Evolutionary conservation across 2,113 vertebrate genomes (phyloP), one percentile per base, ranked within the genome.

Genomic region (Sitta europaea): DNA sequence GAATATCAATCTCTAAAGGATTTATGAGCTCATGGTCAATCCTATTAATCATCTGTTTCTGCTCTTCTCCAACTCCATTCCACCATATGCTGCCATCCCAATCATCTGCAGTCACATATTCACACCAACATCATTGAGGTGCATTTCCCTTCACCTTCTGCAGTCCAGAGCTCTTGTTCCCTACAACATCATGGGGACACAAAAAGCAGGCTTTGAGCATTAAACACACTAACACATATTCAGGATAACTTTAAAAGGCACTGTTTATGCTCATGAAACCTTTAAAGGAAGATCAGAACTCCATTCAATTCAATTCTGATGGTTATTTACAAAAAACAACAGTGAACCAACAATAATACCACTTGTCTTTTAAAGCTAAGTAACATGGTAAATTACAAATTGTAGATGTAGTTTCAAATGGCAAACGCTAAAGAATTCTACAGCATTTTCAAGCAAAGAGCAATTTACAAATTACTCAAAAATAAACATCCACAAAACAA

Each of bases 401-500:
- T 48, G 50, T 77, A 93, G 82, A 76, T 33, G n/a, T 38, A 61
- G 47, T 38, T 70, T 86, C 47, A 61, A 68, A 68, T 38, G 31
- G 59, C 27, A 58, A 85, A 88, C 40, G 57, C 54, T 38, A 89
- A 77, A 74, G 35, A 94, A 74, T 55, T 74, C 78, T 63, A 90
- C 9, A 40, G 55, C 54, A 57, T 87, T 88, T 94, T 72, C 57
- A 90, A 72, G 36, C 16, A 62, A 65, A 74, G 31, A 89, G 14
- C 68, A 72, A 78, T 59, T 85, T 87, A 87, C 2, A 8, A 78
- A 92, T 74, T 40, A 14, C 29, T 65, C 59, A 54, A 65, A 78
- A 92, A 72, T 25, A 91, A 91, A 74, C 15, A 82, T 66, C n/a
- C 61, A 63, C 70, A 89, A 91, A 81, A 87, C 25, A 87, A 94